phyloP scores from a whole-genome alignment of 2,113 vertebrate genomes.

The Craseonycteris thonglongyai region DNA sequence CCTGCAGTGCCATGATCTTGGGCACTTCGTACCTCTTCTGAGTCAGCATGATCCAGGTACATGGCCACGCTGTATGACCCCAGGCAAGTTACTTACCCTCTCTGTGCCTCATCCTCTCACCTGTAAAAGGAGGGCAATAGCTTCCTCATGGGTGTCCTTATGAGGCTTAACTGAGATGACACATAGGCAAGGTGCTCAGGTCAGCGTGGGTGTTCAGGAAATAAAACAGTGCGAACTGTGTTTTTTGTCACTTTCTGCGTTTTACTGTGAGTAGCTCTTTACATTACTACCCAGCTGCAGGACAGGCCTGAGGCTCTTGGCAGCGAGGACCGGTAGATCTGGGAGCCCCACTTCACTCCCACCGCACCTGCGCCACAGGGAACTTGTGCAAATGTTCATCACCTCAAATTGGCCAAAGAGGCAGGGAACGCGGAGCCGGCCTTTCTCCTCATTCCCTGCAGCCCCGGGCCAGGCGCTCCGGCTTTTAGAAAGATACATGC shows the following conservation, averaged over 20 bases:
- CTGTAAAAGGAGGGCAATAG: neutral
- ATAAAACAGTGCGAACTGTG: neutral
- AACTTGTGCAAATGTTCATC: neutral
- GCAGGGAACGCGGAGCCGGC: neutral
- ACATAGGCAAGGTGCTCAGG: neutral
- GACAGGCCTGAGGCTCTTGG: neutral
- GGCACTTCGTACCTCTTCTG: neutral
- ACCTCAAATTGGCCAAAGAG: neutral
- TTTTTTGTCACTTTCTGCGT: neutral
- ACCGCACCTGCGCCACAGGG: neutral
- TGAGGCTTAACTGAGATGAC: neutral
- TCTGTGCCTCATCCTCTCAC: neutral
- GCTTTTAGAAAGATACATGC: neutral
- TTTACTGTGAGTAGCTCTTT: neutral
- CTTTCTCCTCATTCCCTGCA: accelerated
- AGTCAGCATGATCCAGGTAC: neutral
- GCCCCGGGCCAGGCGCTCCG: neutral
- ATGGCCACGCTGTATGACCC: neutral
- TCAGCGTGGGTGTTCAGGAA: neutral
- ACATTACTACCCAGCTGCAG: neutral
- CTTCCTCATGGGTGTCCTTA: neutral
- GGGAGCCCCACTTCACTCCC: neutral
- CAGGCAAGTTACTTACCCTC: neutral
- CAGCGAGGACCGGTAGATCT: neutral
- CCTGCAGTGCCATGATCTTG: neutral